A percentile compares a stretch with the other conserved stretches of the same genome.
These are phyloP conservation scores for Oligia latruncula DNA, from an alignment of 2,888 invertebrate genomes.

Conservation along the genomic window DNA sequence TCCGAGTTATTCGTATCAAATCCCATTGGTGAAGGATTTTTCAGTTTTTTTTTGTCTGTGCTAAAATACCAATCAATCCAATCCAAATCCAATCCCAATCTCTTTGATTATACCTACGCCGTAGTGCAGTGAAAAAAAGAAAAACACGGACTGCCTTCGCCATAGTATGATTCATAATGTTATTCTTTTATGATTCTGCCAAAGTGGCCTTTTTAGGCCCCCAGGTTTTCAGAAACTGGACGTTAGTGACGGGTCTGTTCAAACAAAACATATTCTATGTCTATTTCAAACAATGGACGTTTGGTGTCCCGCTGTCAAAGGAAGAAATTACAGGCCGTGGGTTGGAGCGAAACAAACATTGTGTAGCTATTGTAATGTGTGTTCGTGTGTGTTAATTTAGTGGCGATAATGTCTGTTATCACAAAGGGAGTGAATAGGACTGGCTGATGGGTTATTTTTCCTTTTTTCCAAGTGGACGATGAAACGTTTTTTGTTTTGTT, in stretches of 20 bases:
- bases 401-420: slow-evolving; percentile 35
- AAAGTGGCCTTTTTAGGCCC: too few species aligned
- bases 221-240: not conserved
- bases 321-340: slow-evolving; percentile 65
- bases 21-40: too few species aligned
- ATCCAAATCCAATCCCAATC: too few species aligned
- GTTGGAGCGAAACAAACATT: slow-evolving; percentile 56
- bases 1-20: too few species aligned
- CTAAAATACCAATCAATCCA: too few species aligned
- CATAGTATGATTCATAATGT: too few species aligned
- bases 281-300: slow-evolving; percentile 41
- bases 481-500: not conserved
- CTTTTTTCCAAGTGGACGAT: not conserved
- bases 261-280: slow-evolving; percentile 34
- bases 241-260: slow-evolving; percentile 21
- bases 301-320: slow-evolving; percentile 59
- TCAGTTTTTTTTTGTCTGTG: too few species aligned
- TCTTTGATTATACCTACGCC: too few species aligned
- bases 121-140: too few species aligned
- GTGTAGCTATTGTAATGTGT: slow-evolving; percentile 25
- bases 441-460: slow-evolving; percentile 5
- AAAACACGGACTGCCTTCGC: too few species aligned
- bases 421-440: not conserved
- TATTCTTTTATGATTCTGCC: too few species aligned
- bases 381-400: slow-evolving; percentile 49